A percentile compares a stretch with the other conserved stretches of the same genome.
These are phyloP conservation scores for Agrochola circellaris DNA, from an alignment of 2,888 invertebrate genomes.

Conservation along the genomic window DNA sequence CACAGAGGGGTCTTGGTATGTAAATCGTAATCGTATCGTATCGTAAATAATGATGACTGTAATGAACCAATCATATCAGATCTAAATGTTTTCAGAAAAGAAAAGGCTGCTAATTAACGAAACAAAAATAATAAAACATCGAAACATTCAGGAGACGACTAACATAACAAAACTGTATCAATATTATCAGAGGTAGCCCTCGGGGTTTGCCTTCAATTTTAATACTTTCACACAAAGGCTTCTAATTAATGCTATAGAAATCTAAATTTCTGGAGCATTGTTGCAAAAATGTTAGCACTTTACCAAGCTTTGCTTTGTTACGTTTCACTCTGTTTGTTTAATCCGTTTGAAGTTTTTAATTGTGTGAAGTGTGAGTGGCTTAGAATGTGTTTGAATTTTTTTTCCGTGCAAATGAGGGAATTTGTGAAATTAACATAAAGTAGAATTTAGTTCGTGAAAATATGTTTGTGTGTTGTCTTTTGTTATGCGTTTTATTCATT, in stretches of 20 bases:
- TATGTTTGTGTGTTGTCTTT: neutral
- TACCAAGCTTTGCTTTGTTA: slow-evolving; percentile 50
- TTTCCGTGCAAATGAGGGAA: slow-evolving; percentile 26
- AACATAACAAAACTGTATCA: slow-evolving; percentile 25
- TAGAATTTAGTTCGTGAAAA: slow-evolving; percentile 16
- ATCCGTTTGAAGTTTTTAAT: slow-evolving; percentile 61
- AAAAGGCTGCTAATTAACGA: neutral
- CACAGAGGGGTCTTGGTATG: too few relatives aligned
- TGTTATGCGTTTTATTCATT: neutral
- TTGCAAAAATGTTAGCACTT: slow-evolving; percentile 53
- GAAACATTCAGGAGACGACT: slow-evolving; percentile 1
- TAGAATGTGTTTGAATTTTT: slow-evolving; percentile 42
- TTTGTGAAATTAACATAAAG: slow-evolving; percentile 17
- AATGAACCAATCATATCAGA: neutral
- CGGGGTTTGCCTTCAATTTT: slow-evolving; percentile 25
- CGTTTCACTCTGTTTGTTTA: slow-evolving; percentile 48
- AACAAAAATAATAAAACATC: neutral
- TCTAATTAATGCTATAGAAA: slow-evolving; percentile 68
- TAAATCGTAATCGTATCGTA: too few relatives aligned
- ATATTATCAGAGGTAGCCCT: slow-evolving; percentile 41
- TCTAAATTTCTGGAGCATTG: slow-evolving; percentile 38
- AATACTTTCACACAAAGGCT: slow-evolving; percentile 28
- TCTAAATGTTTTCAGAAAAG: neutral
- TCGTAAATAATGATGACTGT: too few relatives aligned
- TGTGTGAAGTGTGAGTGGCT: slow-evolving; percentile 38